phyloP scores from a whole-genome alignment of 1,140 invertebrate genomes.

The Trypoxylus dichotomus region DNA sequence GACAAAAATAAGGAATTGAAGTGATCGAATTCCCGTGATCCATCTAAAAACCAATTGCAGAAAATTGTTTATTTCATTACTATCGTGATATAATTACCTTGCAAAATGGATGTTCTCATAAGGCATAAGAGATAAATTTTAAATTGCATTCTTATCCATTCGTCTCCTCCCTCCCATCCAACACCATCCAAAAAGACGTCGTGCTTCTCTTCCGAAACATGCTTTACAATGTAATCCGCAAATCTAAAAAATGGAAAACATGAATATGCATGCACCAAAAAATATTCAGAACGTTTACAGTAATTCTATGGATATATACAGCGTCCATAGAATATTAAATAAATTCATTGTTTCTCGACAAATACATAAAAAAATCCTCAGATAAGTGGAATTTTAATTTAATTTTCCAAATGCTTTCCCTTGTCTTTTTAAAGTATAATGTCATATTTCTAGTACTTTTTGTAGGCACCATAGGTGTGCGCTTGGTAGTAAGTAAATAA shows the following conservation, averaged over 20 bases:
- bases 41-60: conserved; percentile 55
- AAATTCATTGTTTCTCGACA: too few relatives aligned
- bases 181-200: conserved; percentile 79
- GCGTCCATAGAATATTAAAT: too few relatives aligned
- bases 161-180: conserved; percentile 89
- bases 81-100: conserved; percentile 58
- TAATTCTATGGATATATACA: too few relatives aligned
- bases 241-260: conserved; percentile 63
- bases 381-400: too few relatives aligned
- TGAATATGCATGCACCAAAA: background rate
- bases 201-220: conserved; percentile 77
- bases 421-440: too few relatives aligned
- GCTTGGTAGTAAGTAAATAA: too few relatives aligned
- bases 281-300: too few relatives aligned
- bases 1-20: conserved; percentile 85
- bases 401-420: too few relatives aligned
- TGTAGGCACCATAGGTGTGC: too few relatives aligned
- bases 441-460: too few relatives aligned
- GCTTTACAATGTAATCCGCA: conserved; percentile 88
- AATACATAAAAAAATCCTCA: too few relatives aligned
- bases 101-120: conserved; percentile 76
- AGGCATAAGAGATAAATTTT: conserved; percentile 88
- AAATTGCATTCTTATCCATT: conserved; percentile 96
- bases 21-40: conserved; percentile 78
- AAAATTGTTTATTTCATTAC: too few relatives aligned